These are phyloP conservation scores for Paramuricea clavata DNA, from an alignment of 92 coral and sea anemone species.

Conservation along the genomic window DNA sequence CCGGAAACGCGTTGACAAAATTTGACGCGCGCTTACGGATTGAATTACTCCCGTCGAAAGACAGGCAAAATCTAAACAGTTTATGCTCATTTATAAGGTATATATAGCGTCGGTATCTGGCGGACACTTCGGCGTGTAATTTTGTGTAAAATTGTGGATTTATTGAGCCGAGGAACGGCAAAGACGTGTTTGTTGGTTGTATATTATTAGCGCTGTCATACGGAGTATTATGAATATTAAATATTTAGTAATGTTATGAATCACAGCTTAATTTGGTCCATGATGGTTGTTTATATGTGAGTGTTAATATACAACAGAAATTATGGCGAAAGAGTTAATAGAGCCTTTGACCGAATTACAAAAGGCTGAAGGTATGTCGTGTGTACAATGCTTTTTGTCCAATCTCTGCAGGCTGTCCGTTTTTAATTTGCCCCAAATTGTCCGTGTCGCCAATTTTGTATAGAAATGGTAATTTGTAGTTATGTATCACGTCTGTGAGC, in stretches of 20 bases:
- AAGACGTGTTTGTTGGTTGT: too few species aligned
- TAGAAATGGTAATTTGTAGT: slow-evolving; percentile 5
- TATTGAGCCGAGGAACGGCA: neutral
- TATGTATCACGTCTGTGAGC: neutral
- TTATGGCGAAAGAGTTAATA: neutral
- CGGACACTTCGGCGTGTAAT: neutral
- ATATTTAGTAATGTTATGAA: neutral
- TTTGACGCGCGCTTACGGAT: slow-evolving; percentile 3
- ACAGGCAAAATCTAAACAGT: neutral
- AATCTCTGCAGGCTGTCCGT: neutral
- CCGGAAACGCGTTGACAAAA: neutral
- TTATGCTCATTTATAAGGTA: neutral
- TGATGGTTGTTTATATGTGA: neutral
- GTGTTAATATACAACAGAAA: neutral
- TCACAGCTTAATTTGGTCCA: neutral
- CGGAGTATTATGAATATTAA: neutral
- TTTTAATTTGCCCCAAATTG: neutral
- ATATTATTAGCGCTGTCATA: neutral
- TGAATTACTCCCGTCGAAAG: neutral
- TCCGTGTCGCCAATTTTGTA: neutral
- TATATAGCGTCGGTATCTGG: neutral
- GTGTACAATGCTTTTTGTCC: neutral
- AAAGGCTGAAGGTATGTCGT: slow-evolving; percentile 6
- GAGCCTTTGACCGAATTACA: neutral
- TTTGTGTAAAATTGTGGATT: neutral